phyloP scores from a whole-genome alignment of 2,797 vertebrate genomes.

The Sebastes umbrosus region DNA sequence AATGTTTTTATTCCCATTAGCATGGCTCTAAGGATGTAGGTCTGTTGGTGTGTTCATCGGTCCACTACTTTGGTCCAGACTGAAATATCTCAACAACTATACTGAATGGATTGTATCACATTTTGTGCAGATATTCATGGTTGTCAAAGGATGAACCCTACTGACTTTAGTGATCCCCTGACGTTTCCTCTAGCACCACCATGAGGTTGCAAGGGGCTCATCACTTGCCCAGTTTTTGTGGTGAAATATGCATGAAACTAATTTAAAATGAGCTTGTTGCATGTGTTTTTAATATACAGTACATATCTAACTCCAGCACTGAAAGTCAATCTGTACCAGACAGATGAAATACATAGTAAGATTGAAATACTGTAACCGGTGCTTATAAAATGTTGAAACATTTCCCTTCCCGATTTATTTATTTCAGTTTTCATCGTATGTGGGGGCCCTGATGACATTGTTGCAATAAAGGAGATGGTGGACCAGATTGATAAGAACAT shows the following conservation, averaged over 20 bases:
- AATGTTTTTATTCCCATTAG: not conserved
- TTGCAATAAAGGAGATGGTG: constrained; percentile 51
- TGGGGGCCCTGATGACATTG: constrained; percentile 77
- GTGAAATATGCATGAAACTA: too few relatives aligned
- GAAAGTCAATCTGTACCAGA: not conserved
- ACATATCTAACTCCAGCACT: not conserved
- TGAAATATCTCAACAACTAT: not conserved
- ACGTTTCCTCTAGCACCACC: not conserved
- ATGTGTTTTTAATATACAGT: not conserved
- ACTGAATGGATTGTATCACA: not conserved
- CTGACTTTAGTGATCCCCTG: not conserved
- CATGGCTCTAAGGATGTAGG: not conserved
- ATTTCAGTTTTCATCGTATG: constrained; percentile 90
- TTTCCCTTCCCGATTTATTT: not conserved
- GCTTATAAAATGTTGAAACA: not conserved
- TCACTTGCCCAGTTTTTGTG: not conserved
- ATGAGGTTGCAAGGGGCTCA: not conserved
- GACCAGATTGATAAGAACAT: constrained; percentile 72
- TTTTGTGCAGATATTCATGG: not conserved
- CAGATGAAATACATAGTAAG: not conserved
- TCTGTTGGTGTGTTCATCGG: not conserved
- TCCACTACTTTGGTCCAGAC: not conserved
- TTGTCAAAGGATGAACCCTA: not conserved
- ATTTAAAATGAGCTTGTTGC: not conserved
- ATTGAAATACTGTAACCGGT: not conserved